Base-by-base conservation (phyloP, 2,797 vertebrate species). In the Muscicapa striata region DNA sequence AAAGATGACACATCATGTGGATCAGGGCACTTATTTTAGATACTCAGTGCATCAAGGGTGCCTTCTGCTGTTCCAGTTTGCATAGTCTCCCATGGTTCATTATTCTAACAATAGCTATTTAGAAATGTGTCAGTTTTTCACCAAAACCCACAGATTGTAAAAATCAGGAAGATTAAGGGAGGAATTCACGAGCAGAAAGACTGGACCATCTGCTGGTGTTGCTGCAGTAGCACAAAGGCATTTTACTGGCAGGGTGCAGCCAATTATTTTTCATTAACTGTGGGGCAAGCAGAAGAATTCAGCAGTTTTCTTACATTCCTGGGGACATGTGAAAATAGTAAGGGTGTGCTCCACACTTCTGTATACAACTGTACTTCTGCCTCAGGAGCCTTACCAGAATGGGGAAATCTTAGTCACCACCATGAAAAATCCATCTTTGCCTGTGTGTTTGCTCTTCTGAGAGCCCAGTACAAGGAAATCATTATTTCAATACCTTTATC, bases 1-100 rank as follows among this genome's bases (percentile, higher is more conserved):
- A 89, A 93, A 91, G 61, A 62, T 72, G 67, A 89, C 67, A 29
- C 17, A 66, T 84, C 79, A 12, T 49, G 90, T 76, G 86, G 93
- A 95, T 86, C 84, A 45, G 85, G 85, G 62, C 87, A 74, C 85
- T 90, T 85, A 62, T 74, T 96, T 94, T 93, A 84, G 80, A 93
- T 73, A 79, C 57, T 85, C 70, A 32, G 76, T 89, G 81, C 59
- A 69, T 77, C 0, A 1, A 86, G 63, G 80, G 83, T 27, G 3
- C 87, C 83, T 96, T 91, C 89, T 96, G 45, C 84, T 81, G 58
- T 90, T 90, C 75, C 59, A 59, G 58, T 81, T 95, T 86, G 87
- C 91, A 89, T 88, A 54, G 59, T 87, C 67, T 92, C 87, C 78
- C 9, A 0, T 57, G 38, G 80, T 84, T 96, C 76, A 32, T 92